A percentile compares a stretch with the other conserved stretches of the same genome.
phyloP scores from a whole-genome alignment of 2,888 invertebrate genomes.

The Napeogenes inachia region DNA sequence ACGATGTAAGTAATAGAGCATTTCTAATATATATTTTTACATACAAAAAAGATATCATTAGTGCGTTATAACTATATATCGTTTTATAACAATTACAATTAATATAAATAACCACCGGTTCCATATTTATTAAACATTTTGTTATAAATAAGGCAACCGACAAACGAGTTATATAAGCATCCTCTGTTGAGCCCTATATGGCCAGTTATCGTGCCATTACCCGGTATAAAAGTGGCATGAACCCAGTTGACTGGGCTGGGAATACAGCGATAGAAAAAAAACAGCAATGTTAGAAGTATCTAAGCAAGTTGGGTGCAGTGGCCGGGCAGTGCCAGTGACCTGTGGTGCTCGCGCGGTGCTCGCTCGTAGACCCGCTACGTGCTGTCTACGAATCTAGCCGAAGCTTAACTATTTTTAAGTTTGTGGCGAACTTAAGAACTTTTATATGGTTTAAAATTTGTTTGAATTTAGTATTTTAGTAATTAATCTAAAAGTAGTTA shows the following conservation, averaged over 20 bases:
- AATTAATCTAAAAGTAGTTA: too few relatives aligned
- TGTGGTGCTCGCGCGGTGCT: slow-evolving; percentile 42
- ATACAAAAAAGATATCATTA: too few relatives aligned
- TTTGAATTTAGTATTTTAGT: too few relatives aligned
- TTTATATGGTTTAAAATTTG: too few relatives aligned
- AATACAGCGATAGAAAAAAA: slow-evolving; percentile 72
- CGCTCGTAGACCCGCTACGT: slow-evolving; percentile 59
- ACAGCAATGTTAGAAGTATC: slow-evolving; percentile 72
- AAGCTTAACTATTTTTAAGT: slow-evolving; percentile 3
- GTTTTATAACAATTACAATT: neutral
- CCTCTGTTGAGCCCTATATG: slow-evolving; percentile 25
- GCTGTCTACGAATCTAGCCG: slow-evolving; percentile 46
- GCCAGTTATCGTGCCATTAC: slow-evolving; percentile 30
- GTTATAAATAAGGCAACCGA: slow-evolving; percentile 11
- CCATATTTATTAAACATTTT: neutral
- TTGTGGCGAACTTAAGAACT: neutral
- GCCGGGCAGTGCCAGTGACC: slow-evolving; percentile 73
- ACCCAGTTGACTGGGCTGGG: slow-evolving; percentile 52
- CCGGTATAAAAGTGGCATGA: slow-evolving; percentile 40
- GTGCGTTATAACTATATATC: too few relatives aligned
- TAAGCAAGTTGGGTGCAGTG: slow-evolving; percentile 73
- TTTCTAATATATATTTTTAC: too few relatives aligned
- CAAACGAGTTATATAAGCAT: slow-evolving; percentile 22
- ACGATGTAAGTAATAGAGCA: too few relatives aligned
- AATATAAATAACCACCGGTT: neutral